Conservation (phyloP, 2,113 vertebrate species). For the Sceloporus tristichus region DNA sequence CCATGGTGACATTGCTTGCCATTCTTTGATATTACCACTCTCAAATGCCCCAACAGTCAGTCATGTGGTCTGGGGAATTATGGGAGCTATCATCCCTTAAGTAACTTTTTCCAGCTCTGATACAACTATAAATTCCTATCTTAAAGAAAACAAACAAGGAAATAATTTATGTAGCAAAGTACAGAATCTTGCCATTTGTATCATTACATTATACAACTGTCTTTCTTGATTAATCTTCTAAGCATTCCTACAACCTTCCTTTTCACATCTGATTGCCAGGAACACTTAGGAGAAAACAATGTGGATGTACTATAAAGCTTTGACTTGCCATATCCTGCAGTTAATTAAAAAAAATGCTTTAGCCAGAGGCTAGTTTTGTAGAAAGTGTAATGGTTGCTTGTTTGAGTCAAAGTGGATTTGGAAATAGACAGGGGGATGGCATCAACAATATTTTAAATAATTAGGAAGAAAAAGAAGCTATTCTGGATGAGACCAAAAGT, state of each 20-base stretch:
- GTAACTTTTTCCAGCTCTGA: too few relatives aligned
- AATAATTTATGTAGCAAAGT: background rate
- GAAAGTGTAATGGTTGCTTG: background rate
- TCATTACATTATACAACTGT: background rate
- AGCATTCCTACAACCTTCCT: background rate
- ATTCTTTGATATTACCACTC: too few relatives aligned
- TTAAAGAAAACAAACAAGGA: background rate
- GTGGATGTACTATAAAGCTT: slow-evolving; percentile 2
- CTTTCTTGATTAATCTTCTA: background rate
- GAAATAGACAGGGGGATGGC: background rate
- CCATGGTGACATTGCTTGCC: too few relatives aligned
- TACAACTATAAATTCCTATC: background rate
- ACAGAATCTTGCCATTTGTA: background rate
- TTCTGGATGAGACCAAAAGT: background rate
- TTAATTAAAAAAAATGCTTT: background rate
- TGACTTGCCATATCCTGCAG: background rate
- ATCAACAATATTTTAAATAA: background rate
- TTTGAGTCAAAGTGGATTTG: slow-evolving; percentile 3
- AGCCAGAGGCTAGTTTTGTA: background rate
- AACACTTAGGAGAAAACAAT: background rate
- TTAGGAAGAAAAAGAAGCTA: fast-evolving
- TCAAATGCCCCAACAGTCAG: too few relatives aligned
- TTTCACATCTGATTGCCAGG: background rate
- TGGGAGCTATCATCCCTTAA: too few relatives aligned
- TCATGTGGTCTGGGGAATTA: too few relatives aligned